phyloP scores from a whole-genome alignment of 2,888 invertebrate species.

The Cremastinae sp. region DNA sequence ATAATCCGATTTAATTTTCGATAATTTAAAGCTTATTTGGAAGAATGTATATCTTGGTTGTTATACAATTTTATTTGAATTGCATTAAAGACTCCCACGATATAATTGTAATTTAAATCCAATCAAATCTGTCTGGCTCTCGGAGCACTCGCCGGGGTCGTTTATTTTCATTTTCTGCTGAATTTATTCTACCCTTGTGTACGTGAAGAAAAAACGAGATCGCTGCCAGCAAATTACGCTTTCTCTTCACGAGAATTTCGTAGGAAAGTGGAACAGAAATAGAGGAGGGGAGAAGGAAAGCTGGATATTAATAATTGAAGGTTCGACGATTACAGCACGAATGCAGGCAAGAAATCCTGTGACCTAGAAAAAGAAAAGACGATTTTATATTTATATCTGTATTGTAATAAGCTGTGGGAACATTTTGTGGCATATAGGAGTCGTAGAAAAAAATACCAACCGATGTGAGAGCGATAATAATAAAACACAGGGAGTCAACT shows the following conservation, averaged over 20 bases:
- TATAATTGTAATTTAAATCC: too few relatives aligned
- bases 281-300: slow-evolving; percentile 2
- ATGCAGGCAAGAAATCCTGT: slow-evolving; percentile 16
- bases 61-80: too few relatives aligned
- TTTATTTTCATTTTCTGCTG: neutral
- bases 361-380: slow-evolving; percentile 37
- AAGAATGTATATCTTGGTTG: too few relatives aligned
- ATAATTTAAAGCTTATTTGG: too few relatives aligned
- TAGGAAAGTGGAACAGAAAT: slow-evolving; percentile 9
- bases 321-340: slow-evolving; percentile 15
- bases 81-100: too few relatives aligned
- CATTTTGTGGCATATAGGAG: neutral
- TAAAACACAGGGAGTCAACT: neutral
- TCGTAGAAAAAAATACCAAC: slow-evolving; percentile 2
- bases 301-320: slow-evolving; percentile 41
- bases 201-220: neutral
- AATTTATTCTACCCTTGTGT: slow-evolving; percentile 4
- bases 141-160: too few relatives aligned
- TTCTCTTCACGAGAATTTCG: slow-evolving; percentile 8
- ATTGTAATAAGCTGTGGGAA: neutral
- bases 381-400: neutral
- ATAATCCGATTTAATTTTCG: too few relatives aligned
- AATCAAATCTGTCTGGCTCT: too few relatives aligned
- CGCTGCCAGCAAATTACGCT: neutral
- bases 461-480: neutral